phyloP scores from a whole-genome alignment of 2,113 vertebrate species.

The Sinocyclocheilus anophthalmus region DNA sequence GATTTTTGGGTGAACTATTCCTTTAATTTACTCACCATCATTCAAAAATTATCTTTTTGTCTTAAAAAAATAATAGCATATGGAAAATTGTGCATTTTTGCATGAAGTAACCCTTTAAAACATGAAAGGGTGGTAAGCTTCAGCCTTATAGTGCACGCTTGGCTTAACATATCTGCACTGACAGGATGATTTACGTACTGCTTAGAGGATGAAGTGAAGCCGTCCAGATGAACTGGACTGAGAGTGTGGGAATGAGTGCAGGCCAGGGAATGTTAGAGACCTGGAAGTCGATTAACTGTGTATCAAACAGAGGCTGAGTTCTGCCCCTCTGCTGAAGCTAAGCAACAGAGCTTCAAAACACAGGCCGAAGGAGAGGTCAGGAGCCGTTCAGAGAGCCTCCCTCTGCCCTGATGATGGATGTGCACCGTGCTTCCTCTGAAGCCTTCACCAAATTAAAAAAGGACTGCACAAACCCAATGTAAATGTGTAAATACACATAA shows the following conservation, averaged over 20 bases:
- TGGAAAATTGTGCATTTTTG: neutral
- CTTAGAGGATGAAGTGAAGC: constrained; percentile 33
- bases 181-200: constrained; percentile 28
- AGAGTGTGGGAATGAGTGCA: constrained; percentile 47
- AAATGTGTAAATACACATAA: constrained; percentile 62
- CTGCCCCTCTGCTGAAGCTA: constrained; percentile 59
- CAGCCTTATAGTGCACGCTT: neutral
- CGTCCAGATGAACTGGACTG: constrained; percentile 54
- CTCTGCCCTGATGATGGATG: constrained; percentile 63
- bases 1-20: neutral
- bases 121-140: neutral
- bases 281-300: constrained; percentile 68
- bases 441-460: constrained; percentile 52
- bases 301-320: constrained; percentile 60
- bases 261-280: constrained; percentile 42
- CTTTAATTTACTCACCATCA: neutral
- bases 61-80: neutral
- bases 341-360: constrained; percentile 49
- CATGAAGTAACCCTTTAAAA: neutral
- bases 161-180: constrained; percentile 19
- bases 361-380: constrained; percentile 60
- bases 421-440: constrained; percentile 51
- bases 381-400: constrained; percentile 48
- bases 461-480: constrained; percentile 35
- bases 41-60: neutral